Evolutionary conservation across 2,797 vertebrate genomes (phyloP), one percentile per base, ranked within the genome.

Genomic region (Scolopax bukidnonensis): DNA sequence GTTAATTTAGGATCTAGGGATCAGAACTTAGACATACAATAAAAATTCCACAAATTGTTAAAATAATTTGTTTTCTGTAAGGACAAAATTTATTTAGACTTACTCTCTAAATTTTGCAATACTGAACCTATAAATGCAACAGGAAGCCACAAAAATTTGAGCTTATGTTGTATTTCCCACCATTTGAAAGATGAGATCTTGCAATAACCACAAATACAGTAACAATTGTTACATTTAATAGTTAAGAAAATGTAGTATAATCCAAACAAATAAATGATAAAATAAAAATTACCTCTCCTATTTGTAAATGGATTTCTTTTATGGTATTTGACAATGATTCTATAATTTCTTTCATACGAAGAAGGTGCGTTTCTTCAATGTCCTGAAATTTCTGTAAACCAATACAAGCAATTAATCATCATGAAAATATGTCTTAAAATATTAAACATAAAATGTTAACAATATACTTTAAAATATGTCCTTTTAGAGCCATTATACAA

Each of bases 281-380:
- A 59, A 69, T 45, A 89, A 89, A 94, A 96, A 98, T 98, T 97
- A 99, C 99, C 99, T 99, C 99, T 97, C 98, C 99, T 76, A 99
- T 99, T 67, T 99, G 99, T 70, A 98, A 89, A 97, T 99, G 99
- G 16, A 99, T 99, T 97, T 99, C 99, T 75, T 99, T 99, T 91
- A 99, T 97, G 25, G 98, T 99, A 97, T 98, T 98, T 67, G 98
- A 99, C 95, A 99, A 99, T 2, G 98, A 99, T 83, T 98, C 98
- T 94, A 99, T 99, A 97, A 99, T 99, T 95, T 99, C 99, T 97
- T 99, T 99, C 98, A 99, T 99, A 89, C 98, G 99, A 93, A 99
- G 95, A 71, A 99, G 98, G 97, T 99, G 99, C 68, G 96, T 98
- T 98, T 99, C 99, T 98, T 99, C 99, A 67, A 99, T 99, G 97